A percentile compares a stretch with the other conserved stretches of the same genome.
These are phyloP conservation scores for Buathra laborator DNA, from an alignment of 2,888 invertebrate species.

Conservation along the genomic window DNA sequence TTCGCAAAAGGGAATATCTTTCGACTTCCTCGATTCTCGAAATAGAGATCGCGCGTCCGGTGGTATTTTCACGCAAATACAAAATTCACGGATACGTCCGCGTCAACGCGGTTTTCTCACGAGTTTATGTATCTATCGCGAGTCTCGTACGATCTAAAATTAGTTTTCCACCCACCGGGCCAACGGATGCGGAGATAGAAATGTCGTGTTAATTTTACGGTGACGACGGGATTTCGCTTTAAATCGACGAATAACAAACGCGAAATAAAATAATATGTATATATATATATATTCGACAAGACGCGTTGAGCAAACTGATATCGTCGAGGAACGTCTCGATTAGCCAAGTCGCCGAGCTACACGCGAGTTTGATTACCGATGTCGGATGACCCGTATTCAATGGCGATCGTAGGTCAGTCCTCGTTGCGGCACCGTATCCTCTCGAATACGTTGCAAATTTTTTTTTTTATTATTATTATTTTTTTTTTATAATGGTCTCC, in stretches of 20 bases:
- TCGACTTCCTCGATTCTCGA: conserved; percentile 53
- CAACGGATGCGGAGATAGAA: conserved; percentile 30
- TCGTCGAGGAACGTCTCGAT: conserved; percentile 28
- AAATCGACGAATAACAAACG: not conserved
- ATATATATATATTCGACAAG: not conserved
- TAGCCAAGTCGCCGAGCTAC: conserved; percentile 33
- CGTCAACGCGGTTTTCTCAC: conserved; percentile 14
- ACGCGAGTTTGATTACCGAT: conserved; percentile 19
- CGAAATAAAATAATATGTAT: not conserved
- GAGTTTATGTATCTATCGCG: not conserved
- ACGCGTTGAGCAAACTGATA: conserved; percentile 31
- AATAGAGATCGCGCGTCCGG: conserved; percentile 30
- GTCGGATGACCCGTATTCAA: conserved; percentile 49
- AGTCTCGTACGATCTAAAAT: conserved; percentile 39
- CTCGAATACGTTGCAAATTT: not conserved
- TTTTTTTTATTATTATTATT: not conserved
- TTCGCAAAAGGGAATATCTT: conserved; percentile 50
- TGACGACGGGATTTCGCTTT: not conserved
- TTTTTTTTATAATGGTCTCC: not conserved
- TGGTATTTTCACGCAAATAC: not conserved
- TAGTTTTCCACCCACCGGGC: conserved; percentile 53
- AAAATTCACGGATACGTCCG: not conserved
- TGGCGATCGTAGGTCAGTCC: conserved; percentile 57
- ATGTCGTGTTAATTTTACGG: conserved; percentile 30
- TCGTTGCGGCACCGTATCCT: conserved; percentile 30